Conservation (phyloP, 2,797 vertebrate species). For the Halcyon badia region DNA sequence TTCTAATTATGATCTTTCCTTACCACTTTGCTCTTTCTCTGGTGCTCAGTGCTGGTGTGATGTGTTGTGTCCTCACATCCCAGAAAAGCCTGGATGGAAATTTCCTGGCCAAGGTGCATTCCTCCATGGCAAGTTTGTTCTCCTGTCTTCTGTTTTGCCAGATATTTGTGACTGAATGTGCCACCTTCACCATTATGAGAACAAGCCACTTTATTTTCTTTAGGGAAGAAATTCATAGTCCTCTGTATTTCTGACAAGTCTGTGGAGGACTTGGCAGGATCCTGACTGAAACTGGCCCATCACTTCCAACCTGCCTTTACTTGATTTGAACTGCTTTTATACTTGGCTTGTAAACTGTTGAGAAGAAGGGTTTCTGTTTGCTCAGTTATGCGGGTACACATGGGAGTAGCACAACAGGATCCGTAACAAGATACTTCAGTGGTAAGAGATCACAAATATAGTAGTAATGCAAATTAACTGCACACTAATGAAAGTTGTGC, state of each 20-base stretch:
- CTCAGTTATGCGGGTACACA: not conserved
- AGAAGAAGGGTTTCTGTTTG: not conserved
- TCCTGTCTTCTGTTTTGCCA: not conserved
- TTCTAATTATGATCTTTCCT: not conserved
- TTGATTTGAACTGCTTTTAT: not conserved
- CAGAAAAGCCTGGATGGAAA: not conserved
- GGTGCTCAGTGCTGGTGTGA: not conserved
- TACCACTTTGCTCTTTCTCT: not conserved
- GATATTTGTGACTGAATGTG: not conserved
- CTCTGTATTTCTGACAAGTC: not conserved
- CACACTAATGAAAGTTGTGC: rapidly evolving
- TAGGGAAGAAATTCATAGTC: not conserved
- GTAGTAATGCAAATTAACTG: not conserved
- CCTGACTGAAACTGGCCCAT: not conserved
- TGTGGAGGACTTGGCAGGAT: not conserved
- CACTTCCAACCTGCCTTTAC: not conserved
- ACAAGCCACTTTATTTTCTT: not conserved
- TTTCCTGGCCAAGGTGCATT: not conserved
- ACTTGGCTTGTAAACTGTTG: not conserved
- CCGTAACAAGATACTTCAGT: not conserved
- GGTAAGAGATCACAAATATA: not conserved
- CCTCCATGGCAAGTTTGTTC: not conserved
- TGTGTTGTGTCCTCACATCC: not conserved
- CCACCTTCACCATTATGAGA: not conserved
- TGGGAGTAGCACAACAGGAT: not conserved